Evolutionary conservation across 35 echinoderm and acorn worm genomes (phyloP).

Genomic region (Apostichopus californicus): DNA sequence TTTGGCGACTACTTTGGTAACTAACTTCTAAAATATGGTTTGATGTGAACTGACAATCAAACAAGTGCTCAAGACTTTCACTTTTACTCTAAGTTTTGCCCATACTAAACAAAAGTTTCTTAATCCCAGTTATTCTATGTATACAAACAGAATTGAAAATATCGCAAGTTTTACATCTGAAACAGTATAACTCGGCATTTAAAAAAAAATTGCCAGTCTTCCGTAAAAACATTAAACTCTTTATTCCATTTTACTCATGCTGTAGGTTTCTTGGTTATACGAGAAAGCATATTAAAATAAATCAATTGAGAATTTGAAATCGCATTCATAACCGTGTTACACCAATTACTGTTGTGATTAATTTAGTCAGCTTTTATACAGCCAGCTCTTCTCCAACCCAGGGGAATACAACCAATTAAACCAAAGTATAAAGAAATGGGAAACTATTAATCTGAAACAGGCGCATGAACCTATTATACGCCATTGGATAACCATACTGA

Average conservation of each 20-base stretch:
- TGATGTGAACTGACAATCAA: no score
- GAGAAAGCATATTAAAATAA: not conserved
- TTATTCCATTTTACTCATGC: no score
- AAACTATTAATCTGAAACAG: no score
- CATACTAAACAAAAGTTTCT: not conserved
- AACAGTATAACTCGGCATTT: not conserved
- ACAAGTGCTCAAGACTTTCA: no score
- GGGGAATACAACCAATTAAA: no score
- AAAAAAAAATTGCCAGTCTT: not conserved
- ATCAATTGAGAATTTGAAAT: not conserved
- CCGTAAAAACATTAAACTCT: not conserved
- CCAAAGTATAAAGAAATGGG: no score
- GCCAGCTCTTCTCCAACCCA: no score
- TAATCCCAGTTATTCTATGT: conserved; percentile 20
- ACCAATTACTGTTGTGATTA: not conserved
- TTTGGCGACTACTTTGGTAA: no score
- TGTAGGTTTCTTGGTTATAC: not conserved
- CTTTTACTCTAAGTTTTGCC: not conserved
- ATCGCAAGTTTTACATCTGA: not conserved
- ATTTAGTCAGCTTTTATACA: no score
- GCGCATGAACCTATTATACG: no score
- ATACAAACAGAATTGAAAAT: conserved; percentile 27
- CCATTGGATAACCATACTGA: no score
- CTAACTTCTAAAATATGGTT: no score
- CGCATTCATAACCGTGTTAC: not conserved